phyloP scores from a whole-genome alignment of 2,888 invertebrate genomes.

The Oxycera nigricornis region DNA sequence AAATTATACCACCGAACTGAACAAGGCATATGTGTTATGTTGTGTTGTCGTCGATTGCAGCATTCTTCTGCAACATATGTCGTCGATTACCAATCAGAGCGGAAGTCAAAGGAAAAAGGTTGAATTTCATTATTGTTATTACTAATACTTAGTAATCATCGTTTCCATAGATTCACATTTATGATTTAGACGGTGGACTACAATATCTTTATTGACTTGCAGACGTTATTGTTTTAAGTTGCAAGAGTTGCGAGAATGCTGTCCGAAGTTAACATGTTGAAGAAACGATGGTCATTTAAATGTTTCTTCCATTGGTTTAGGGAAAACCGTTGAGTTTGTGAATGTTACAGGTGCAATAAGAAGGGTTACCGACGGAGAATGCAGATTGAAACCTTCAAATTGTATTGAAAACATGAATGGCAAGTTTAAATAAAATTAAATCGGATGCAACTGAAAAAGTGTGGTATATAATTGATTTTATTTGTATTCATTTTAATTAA shows the following conservation, averaged over 20 bases:
- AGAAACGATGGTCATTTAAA: constrained; percentile 10
- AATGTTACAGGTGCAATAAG: too few species aligned
- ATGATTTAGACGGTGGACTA: constrained; percentile 31
- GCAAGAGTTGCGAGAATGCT: too few species aligned
- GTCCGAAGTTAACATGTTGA: constrained; percentile 4
- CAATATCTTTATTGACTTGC: constrained; percentile 39
- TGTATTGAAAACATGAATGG: too few species aligned
- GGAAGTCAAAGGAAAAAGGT: constrained; percentile 27
- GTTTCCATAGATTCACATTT: constrained; percentile 25
- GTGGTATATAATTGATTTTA: too few species aligned
- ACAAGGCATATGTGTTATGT: constrained; percentile 26
- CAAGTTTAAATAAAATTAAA: too few species aligned
- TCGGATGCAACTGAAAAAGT: too few species aligned
- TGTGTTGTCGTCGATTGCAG: neutral
- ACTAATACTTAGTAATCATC: constrained; percentile 11
- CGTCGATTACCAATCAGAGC: constrained; percentile 40
- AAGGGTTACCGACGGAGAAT: too few species aligned
- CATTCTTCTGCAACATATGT: constrained; percentile 12
- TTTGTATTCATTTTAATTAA: too few species aligned
- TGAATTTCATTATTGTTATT: constrained; percentile 36
- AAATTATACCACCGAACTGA: neutral
- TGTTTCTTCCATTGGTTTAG: neutral
- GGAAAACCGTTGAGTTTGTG: neutral
- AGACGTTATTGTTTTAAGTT: constrained; percentile 21
- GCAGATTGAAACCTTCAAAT: too few species aligned